Evolutionary conservation across 2,113 vertebrate genomes (phyloP).

Genomic region (Nerophis ophidion): DNA sequence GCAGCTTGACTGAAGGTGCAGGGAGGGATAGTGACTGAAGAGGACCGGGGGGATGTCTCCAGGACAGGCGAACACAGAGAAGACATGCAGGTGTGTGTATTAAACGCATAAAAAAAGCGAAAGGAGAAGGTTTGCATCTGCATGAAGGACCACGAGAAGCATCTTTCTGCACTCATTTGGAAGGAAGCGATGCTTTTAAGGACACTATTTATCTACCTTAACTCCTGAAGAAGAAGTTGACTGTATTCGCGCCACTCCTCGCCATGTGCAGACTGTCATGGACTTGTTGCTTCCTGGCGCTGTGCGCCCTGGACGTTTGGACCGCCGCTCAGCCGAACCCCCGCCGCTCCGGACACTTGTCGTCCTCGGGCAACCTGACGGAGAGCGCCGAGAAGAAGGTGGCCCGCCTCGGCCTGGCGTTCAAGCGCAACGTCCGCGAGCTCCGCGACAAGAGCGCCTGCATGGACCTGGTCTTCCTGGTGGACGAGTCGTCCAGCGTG

Average conservation of each 20-base stretch:
- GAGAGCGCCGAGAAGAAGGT: constrained; percentile 80
- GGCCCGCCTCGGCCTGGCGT: constrained; percentile 84
- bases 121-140: constrained; percentile 20
- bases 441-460: constrained; percentile 81
- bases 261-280: constrained; percentile 54
- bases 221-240: neutral
- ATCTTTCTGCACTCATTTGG: constrained; percentile 5
- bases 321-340: constrained; percentile 36
- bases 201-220: neutral
- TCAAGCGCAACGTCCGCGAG: constrained; percentile 84
- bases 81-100: constrained; percentile 25
- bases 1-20: constrained; percentile 63
- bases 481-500: constrained; percentile 96
- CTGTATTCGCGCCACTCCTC: neutral
- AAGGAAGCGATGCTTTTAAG: constrained; percentile 55
- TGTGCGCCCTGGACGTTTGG: constrained; percentile 47
- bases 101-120: neutral
- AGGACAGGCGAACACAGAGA: constrained; percentile 7
- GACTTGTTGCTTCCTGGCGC: constrained; percentile 47
- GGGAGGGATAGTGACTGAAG: constrained; percentile 55
- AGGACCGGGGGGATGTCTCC: constrained; percentile 27
- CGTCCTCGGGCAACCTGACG: constrained; percentile 56
- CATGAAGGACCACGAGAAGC: constrained; percentile 10
- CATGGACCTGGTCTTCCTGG: constrained; percentile 91
- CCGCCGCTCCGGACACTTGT: constrained; percentile 49